A percentile compares a stretch with the other conserved stretches of the same genome.
These are phyloP conservation scores for Ophiodon elongatus DNA, from an alignment of 2,113 vertebrate genomes.

Conservation along the genomic window DNA sequence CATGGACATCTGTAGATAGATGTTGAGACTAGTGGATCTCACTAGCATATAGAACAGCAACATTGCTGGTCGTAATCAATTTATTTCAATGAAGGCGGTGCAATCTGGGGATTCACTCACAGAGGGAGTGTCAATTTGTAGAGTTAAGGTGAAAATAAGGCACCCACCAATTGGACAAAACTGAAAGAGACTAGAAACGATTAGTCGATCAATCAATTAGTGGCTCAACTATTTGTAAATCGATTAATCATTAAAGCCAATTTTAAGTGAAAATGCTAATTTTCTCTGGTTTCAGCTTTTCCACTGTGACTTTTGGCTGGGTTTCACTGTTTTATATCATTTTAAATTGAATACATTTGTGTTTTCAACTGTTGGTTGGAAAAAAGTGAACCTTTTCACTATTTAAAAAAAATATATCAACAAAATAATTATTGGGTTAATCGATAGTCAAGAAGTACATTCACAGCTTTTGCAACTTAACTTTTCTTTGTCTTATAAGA, in stretches of 20 bases:
- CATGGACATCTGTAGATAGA: conserved; percentile 4
- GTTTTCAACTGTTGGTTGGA: not conserved
- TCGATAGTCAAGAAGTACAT: not conserved
- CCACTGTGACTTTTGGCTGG: not conserved
- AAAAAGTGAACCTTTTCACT: not conserved
- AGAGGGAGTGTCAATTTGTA: no score
- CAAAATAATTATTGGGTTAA: not conserved
- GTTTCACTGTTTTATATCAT: not conserved
- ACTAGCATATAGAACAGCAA: not conserved
- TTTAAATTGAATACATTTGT: not conserved
- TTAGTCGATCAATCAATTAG: not conserved
- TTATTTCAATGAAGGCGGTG: not conserved
- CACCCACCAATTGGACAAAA: not conserved
- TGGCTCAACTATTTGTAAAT: not conserved
- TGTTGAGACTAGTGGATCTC: not conserved
- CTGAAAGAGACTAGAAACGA: not conserved
- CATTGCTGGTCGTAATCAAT: not conserved
- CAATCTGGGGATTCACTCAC: not conserved
- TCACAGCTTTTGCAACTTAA: not conserved
- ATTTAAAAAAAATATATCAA: not conserved
- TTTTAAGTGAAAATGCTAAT: not conserved
- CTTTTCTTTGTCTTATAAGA: not conserved
- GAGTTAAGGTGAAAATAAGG: not conserved
- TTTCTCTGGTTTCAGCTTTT: not conserved
- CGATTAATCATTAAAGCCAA: not conserved